Conservation (phyloP, 2,797 vertebrate genomes). For the Microchirus variegatus region DNA sequence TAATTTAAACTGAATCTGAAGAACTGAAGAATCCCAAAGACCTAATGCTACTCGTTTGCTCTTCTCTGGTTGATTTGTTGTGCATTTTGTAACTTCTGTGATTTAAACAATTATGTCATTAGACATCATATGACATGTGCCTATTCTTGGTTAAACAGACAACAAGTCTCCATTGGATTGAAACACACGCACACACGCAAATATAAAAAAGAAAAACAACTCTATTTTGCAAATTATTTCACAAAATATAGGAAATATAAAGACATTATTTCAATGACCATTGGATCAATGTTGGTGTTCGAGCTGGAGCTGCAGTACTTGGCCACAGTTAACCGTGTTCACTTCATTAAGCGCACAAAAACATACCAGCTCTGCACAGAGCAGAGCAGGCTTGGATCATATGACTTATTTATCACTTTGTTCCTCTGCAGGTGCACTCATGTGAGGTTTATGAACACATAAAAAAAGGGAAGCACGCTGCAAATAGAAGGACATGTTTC, state of each 20-base stretch:
- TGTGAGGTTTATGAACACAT: conserved; percentile 57
- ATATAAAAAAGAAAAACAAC: too few relatives aligned
- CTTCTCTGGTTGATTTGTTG: neutral
- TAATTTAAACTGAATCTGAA: neutral
- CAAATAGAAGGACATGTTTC: conserved; percentile 65
- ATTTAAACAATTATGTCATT: conserved; percentile 6
- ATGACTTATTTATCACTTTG: conserved; percentile 70
- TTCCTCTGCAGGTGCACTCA: conserved; percentile 54
- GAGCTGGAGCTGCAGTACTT: conserved; percentile 14
- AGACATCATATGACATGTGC: neutral
- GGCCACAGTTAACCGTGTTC: conserved; percentile 19
- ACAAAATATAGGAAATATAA: neutral
- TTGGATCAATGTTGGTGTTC: conserved; percentile 2
- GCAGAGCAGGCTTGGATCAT: conserved; percentile 37
- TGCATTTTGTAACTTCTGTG: neutral
- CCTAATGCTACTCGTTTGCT: neutral
- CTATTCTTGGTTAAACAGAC: conserved; percentile 7
- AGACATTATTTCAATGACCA: neutral
- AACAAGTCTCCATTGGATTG: conserved; percentile 8
- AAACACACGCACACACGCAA: neutral
- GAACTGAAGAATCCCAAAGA: neutral
- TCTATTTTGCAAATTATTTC: too few relatives aligned
- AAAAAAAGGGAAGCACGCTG: conserved; percentile 65
- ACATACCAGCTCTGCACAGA: conserved; percentile 31
- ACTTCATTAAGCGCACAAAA: too few relatives aligned